These are phyloP conservation scores for Zonotrichia leucophrys DNA, from an alignment of 2,113 vertebrate genomes.

Conservation along the genomic window DNA sequence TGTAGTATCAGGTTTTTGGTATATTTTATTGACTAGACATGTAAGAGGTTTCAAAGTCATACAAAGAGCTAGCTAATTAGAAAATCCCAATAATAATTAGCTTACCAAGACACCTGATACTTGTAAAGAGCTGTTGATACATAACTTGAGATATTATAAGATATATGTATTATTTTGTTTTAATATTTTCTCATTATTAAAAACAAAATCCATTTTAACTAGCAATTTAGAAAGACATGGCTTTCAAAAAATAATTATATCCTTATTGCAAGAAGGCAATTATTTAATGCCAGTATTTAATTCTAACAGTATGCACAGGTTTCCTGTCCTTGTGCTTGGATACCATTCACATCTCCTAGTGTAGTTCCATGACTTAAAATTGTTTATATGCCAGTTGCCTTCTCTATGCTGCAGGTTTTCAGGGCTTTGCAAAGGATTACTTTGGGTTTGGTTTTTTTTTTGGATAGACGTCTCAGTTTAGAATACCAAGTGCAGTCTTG, in stretches of 20 bases:
- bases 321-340: neutral
- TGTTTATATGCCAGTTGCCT: neutral
- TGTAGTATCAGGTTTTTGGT: neutral
- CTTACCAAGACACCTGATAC: neutral
- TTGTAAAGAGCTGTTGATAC: neutral
- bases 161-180: neutral
- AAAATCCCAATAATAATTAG: neutral
- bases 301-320: neutral
- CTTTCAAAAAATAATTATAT: neutral
- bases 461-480: neutral
- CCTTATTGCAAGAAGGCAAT: neutral
- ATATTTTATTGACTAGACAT: neutral
- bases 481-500: neutral
- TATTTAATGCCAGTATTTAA: neutral
- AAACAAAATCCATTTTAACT: neutral
- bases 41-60: neutral
- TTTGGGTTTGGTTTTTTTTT: no score
- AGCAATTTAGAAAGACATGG: neutral
- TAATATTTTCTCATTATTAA: neutral
- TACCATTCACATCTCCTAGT: neutral
- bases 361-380: neutral
- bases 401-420: neutral
- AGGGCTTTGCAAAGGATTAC: neutral
- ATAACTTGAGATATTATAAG: neutral
- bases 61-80: neutral